Percentiles rank a stretch among this genome's conserved stretches.
These are phyloP conservation scores for Patella vulgata DNA, from an alignment of 1,140 invertebrate species.

Conservation along the genomic window DNA sequence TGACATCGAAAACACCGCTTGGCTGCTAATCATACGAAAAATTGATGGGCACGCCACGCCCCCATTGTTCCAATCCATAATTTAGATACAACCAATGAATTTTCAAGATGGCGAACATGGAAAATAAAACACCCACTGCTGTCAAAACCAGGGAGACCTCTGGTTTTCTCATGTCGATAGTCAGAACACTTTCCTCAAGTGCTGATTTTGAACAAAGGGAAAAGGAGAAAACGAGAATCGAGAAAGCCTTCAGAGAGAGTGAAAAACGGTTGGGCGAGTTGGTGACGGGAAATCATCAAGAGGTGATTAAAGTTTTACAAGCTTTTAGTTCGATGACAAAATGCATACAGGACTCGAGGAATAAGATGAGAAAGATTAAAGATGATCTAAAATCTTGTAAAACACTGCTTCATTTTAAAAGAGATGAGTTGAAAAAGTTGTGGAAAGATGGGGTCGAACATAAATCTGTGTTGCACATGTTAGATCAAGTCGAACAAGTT, in stretches of 20 bases:
- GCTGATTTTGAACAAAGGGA: constrained; percentile 95
- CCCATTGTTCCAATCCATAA: too few species aligned
- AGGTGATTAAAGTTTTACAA: constrained; percentile 88
- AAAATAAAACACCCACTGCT: too few species aligned
- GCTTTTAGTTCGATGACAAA: constrained; percentile 85
- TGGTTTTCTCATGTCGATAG: constrained; percentile 76
- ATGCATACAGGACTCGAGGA: constrained; percentile 80
- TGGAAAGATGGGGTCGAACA: constrained; percentile 94
- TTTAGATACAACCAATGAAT: too few species aligned
- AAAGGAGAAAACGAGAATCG: constrained; percentile 90
- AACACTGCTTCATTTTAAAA: constrained; percentile 85
- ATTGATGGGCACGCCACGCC: too few species aligned
- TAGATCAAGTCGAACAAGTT: constrained; percentile 89
- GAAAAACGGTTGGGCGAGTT: constrained; percentile 88
- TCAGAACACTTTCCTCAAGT: constrained; percentile 70
- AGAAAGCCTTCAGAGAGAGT: constrained; percentile 91
- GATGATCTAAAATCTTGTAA: constrained; percentile 92
- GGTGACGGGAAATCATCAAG: constrained; percentile 86
- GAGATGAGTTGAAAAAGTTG: constrained; percentile 91
- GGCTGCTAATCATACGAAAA: too few species aligned
- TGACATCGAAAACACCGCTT: too few species aligned
- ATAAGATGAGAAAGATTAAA: constrained; percentile 85
- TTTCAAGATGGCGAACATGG: too few species aligned
- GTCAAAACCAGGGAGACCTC: too few species aligned
- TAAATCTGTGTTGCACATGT: constrained; percentile 85